A percentile compares a stretch with the other conserved stretches of the same genome.
Conservation (phyloP, 2,888 invertebrate genomes). For the Erpobdella octoculata region DNA sequence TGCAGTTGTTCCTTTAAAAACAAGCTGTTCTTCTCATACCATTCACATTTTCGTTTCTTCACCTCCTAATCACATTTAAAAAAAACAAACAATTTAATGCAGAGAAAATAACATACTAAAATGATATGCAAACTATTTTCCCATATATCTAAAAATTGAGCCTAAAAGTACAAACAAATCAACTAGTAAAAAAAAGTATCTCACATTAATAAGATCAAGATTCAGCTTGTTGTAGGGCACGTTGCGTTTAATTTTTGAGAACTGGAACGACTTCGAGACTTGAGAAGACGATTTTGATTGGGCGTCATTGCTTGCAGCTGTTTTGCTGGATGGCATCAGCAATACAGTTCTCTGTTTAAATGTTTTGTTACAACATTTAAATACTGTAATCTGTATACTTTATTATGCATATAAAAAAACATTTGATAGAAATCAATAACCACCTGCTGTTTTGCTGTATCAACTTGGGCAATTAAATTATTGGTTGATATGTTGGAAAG, state of each 20-base stretch:
- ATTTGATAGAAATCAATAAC: no score
- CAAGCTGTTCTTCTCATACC: not conserved
- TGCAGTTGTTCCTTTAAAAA: not conserved
- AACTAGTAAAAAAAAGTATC: no score
- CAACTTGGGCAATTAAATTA: no score
- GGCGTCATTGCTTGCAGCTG: no score
- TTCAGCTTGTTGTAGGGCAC: not conserved
- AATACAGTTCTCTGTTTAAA: conserved; percentile 2
- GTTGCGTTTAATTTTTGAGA: not conserved
- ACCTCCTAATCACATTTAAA: no score
- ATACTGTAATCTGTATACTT: not conserved
- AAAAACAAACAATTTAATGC: no score
- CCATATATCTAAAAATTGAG: no score
- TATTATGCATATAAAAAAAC: not conserved
- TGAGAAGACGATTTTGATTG: not conserved
- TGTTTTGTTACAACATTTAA: not conserved
- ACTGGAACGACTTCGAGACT: not conserved
- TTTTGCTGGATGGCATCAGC: not conserved
- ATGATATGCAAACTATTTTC: no score
- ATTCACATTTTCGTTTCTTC: not conserved
- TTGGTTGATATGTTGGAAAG: no score
- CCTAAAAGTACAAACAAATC: no score
- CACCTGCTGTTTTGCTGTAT: conserved; percentile 4
- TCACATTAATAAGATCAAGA: not conserved
- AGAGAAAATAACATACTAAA: no score